Evolutionary conservation across 2,797 vertebrate species (phyloP), one percentile per base, ranked within the genome.

Genomic region (Cebuella pygmaea): DNA sequence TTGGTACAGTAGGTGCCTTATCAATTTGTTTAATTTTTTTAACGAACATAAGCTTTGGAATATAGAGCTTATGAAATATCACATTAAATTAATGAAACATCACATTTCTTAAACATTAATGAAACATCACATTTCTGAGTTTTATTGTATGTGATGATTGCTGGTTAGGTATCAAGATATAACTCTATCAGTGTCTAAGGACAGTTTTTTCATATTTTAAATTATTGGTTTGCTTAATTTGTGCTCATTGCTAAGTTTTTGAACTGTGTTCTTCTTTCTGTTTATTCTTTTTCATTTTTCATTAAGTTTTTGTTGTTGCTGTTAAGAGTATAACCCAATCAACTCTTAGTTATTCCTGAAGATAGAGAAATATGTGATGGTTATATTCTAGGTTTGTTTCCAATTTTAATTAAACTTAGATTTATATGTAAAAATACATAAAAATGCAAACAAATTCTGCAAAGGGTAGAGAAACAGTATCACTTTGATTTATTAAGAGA

Each of bases 401-500:
- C 81, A 89, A 64, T 90, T 96, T 94, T 92, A 89, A 33, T 61
- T 92, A 93, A 92, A 92, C 83, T 84, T 67, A 72, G 26, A 90
- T 92, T 67, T 1, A 67, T 55, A 79, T 75, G 5, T 72, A 90
- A 82, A 88, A 93, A 64, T 70, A 86, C 0, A 86, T 86, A 50
- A 88, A 72, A 26, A 93, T 39, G 24, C 70, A 96, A 92, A 75
- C 24, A 86, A 90, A 92, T 75, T 85, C 15, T 59, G 4, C n/a
- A 90, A 84, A 9, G 48, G 11, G 26, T 33, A 95, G 81, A 70
- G 78, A 76, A 67, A 59, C 41, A 67, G 20, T 19, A 83, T 81
- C 55, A 61, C 76, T 24, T 0, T 91, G 64, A 88, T 19, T 94
- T 79, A 75, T 26, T 84, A 80, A 87, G 80, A 81, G 95, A 59